Evolutionary conservation across 2,113 vertebrate species (phyloP).

Genomic region (Festucalex cinctus): DNA sequence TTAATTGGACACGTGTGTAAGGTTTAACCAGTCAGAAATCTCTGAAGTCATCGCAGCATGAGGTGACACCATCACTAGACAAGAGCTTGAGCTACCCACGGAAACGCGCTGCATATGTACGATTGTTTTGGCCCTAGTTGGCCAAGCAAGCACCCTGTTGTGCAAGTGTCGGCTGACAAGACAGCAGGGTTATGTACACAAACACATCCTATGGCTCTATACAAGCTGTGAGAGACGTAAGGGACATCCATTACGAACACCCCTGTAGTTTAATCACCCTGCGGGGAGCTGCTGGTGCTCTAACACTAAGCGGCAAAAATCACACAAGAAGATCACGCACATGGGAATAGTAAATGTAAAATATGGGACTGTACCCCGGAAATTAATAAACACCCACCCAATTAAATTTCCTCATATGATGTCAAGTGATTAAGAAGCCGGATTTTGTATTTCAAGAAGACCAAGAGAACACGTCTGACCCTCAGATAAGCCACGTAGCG

Average conservation of each 20-base stretch:
- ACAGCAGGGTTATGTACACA: constrained; percentile 44
- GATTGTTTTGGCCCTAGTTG: constrained; percentile 35
- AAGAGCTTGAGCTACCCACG: constrained; percentile 20
- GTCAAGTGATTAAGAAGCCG: neutral
- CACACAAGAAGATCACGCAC: neutral
- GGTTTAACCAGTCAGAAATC: constrained; percentile 29
- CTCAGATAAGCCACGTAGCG: neutral
- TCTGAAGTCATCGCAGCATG: constrained; percentile 21
- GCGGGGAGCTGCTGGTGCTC: constrained; percentile 46
- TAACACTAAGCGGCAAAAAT: constrained; percentile 55
- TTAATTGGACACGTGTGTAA: neutral
- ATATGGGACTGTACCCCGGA: neutral
- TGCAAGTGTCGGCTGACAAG: constrained; percentile 45
- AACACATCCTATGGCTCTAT: constrained; percentile 41
- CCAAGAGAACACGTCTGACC: neutral
- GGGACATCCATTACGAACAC: constrained; percentile 59
- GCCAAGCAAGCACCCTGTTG: constrained; percentile 26
- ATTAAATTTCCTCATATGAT: neutral
- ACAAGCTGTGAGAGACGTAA: constrained; percentile 50
- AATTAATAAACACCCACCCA: neutral
- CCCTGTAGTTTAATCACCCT: constrained; percentile 51
- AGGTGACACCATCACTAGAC: constrained; percentile 20
- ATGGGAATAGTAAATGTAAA: neutral
- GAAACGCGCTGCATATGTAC: constrained; percentile 28
- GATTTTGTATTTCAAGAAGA: neutral